Percentiles rank a stretch among this genome's conserved stretches.
These are phyloP conservation scores for Callinectes sapidus DNA, from an alignment of 2,888 invertebrate genomes.

Conservation along the genomic window DNA sequence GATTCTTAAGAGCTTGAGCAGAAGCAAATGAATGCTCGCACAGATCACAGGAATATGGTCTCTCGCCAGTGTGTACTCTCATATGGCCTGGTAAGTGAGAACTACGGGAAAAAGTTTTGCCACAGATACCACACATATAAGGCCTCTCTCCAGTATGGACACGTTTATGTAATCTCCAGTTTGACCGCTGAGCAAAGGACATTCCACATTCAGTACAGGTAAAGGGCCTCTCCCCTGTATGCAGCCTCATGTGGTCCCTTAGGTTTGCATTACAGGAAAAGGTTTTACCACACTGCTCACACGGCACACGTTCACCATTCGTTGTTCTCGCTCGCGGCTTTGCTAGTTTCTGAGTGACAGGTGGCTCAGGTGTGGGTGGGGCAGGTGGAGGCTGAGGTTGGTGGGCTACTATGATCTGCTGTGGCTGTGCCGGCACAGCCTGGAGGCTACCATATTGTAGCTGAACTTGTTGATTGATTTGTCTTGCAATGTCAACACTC, in stretches of 20 bases:
- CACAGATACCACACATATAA: slow-evolving; percentile 73
- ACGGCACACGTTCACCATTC: slow-evolving; percentile 67
- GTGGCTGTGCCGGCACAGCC: slow-evolving; percentile 58
- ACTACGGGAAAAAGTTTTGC: slow-evolving; percentile 71
- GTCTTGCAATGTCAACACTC: slow-evolving; percentile 67
- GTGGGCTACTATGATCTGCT: slow-evolving; percentile 58
- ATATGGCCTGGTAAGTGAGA: slow-evolving; percentile 73
- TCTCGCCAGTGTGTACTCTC: slow-evolving; percentile 71
- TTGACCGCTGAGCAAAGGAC: slow-evolving; percentile 72
- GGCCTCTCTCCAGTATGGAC: slow-evolving; percentile 73
- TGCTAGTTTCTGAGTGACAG: slow-evolving; percentile 50
- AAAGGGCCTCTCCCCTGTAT: slow-evolving; percentile 72
- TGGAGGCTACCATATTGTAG: slow-evolving; percentile 67
- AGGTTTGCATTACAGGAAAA: slow-evolving; percentile 72
- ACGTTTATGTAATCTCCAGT: slow-evolving; percentile 72
- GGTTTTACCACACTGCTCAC: slow-evolving; percentile 69
- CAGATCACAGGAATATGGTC: slow-evolving; percentile 68
- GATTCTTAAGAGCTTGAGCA: slow-evolving; percentile 72
- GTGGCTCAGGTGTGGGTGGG: slow-evolving; percentile 35
- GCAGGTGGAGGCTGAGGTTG: not conserved
- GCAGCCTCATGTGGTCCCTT: slow-evolving; percentile 71
- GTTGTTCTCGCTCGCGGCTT: slow-evolving; percentile 55
- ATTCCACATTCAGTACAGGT: slow-evolving; percentile 71
- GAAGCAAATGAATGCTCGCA: slow-evolving; percentile 70
- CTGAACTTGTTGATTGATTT: slow-evolving; percentile 70